Evolutionary conservation across 1,140 invertebrate species (phyloP), one percentile per base, ranked within the genome.

Genomic region (Bombus turneri): DNA sequence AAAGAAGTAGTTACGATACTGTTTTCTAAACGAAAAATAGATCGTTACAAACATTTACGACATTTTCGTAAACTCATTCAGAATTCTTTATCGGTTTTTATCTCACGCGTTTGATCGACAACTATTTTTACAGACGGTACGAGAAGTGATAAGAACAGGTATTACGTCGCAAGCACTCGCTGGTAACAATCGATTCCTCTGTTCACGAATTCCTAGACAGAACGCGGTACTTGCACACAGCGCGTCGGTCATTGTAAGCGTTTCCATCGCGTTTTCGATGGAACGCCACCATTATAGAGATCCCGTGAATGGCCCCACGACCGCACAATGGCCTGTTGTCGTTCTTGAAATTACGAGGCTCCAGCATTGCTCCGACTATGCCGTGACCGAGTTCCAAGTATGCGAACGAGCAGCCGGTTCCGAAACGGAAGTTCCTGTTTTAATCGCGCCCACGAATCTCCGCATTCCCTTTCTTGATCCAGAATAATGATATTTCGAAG

Each of bases 321-420:
- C 15, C 13, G 34, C 80, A 73, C 69, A 81, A 81, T 43, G 53
- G 47, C 22, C 47, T 53, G 80, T 72, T 81, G 80, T 62, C 80
- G 69, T 59, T 43, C 71, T 62, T 72, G 80, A 81, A 81, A 81
- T 81, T 57, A 62, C 69, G 5, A n/a, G 79, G 47, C 62, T 81
- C 53, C 68, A 28, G 37, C 80, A 73, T 72, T 72, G 68, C 79
- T 81, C 79, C 39, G 41, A 73, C 69, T 41, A 81, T 81, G 80
- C 69, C 80, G 66, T 57, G 69, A 59, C 80, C 69, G 80, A 81
- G 53, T 81, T 81, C 25, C 41, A 43, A 34, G 47, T 31, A 43
- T 34, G 37, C 80, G 47, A 71, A 73, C 80, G 28, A 59, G 66
- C 78, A 41, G 41, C 28, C 39, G n/a, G 18, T 53, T 53, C 1